These are phyloP conservation scores for Melanotaenia pygmaea DNA, from an alignment of 2,797 vertebrate genomes.

Conservation along the genomic window DNA sequence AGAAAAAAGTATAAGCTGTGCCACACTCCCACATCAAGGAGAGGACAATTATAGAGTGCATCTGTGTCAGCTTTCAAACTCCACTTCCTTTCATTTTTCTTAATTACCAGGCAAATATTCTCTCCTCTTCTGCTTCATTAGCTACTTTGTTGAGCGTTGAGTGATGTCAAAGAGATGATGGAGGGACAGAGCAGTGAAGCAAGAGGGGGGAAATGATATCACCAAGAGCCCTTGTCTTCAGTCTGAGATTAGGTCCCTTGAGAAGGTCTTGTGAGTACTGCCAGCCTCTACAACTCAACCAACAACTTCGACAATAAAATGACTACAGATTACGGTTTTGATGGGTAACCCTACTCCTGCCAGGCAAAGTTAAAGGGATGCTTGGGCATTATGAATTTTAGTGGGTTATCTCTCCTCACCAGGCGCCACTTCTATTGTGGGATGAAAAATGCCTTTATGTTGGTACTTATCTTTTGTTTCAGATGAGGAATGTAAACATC, in stretches of 20 bases:
- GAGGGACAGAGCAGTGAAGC: constrained; percentile 75
- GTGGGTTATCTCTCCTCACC: constrained; percentile 70
- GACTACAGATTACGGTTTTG: constrained; percentile 71
- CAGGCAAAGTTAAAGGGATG: constrained; percentile 68
- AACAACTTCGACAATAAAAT: constrained; percentile 68
- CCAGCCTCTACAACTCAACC: constrained; percentile 67
- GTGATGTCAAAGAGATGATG: constrained; percentile 81
- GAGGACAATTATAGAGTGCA: constrained; percentile 79
- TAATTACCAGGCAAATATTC: constrained; percentile 83
- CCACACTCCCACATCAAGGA: constrained; percentile 61
- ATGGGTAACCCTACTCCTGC: constrained; percentile 67
- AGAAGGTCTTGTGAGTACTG: constrained; percentile 57
- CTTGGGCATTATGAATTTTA: constrained; percentile 66
- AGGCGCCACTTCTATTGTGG: constrained; percentile 61
- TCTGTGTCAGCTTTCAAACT: constrained; percentile 77
- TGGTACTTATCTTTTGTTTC: constrained; percentile 67
- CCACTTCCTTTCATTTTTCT: constrained; percentile 83
- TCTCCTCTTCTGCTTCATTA: constrained; percentile 83
- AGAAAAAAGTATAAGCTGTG: constrained; percentile 56
- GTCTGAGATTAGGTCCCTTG: constrained; percentile 66
- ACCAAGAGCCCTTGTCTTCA: constrained; percentile 64
- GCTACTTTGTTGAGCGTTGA: constrained; percentile 83
- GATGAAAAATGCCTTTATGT: constrained; percentile 53
- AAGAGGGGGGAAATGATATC: constrained; percentile 61
- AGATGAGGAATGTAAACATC: constrained; percentile 63